Conservation (phyloP, 35 echinoderm and acorn worm species). For the Amphiura filiformis region DNA sequence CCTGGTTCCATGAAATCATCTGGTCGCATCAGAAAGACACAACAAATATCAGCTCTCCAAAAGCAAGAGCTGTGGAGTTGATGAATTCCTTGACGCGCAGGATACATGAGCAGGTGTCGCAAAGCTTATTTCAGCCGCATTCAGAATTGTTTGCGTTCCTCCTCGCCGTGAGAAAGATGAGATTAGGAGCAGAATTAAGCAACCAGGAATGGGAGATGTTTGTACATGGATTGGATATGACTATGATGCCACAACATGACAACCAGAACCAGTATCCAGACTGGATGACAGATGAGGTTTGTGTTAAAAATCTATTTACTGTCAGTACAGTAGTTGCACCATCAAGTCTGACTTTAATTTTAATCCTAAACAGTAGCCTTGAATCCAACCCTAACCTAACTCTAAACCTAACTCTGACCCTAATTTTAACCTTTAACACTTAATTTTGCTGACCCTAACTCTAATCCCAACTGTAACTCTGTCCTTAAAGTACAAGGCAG, state of each 20-base stretch:
- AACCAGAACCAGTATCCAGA: slow-evolving; percentile 20
- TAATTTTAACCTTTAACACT: not conserved
- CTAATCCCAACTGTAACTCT: not conserved
- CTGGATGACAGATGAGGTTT: slow-evolving; percentile 80
- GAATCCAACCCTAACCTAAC: too few species aligned
- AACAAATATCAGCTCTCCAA: slow-evolving; percentile 56
- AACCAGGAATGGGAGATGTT: slow-evolving; percentile 72
- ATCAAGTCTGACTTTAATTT: not conserved
- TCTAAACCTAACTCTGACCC: too few species aligned
- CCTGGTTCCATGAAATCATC: slow-evolving; percentile 53
- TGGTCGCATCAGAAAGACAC: slow-evolving; percentile 56
- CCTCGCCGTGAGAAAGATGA: slow-evolving; percentile 81
- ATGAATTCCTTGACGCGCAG: slow-evolving; percentile 59
- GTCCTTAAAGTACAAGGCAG: too few species aligned
- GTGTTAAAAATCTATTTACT: not conserved
- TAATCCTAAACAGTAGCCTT: not conserved
- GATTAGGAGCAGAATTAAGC: slow-evolving; percentile 35
- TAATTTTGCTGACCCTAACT: not conserved
- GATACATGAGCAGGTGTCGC: slow-evolving; percentile 44
- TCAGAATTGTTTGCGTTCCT: slow-evolving; percentile 78
- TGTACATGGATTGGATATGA: slow-evolving; percentile 50
- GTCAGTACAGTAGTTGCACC: not conserved
- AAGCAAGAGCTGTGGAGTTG: slow-evolving; percentile 80
- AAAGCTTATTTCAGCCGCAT: slow-evolving; percentile 58
- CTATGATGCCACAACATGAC: not conserved